Percentiles rank a stretch among this genome's conserved stretches.
Conservation (phyloP, 2,113 vertebrate species). For the Cavia porcellus region DNA sequence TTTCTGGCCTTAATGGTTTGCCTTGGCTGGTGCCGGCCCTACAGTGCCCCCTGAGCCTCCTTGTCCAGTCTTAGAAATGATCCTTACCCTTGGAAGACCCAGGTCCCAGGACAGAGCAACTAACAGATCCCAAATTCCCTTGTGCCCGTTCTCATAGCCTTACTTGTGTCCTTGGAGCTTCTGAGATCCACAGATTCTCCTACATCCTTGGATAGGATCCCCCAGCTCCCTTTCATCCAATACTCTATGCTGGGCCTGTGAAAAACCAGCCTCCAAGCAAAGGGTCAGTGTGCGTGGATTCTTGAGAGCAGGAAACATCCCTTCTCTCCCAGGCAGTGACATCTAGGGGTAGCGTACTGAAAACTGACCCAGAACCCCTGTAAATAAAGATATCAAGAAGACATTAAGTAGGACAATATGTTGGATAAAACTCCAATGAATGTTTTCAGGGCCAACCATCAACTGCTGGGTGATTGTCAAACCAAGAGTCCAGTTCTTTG, state of each 20-base stretch:
- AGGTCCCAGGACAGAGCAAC: not conserved
- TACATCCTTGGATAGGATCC: not conserved
- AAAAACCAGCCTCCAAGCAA: not conserved
- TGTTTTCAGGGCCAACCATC: no score
- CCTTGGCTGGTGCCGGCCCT: not conserved
- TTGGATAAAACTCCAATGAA: not conserved
- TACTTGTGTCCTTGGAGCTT: not conserved
- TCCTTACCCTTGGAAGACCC: not conserved
- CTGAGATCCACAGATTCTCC: not conserved
- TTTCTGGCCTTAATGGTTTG: slow-evolving; percentile 9
- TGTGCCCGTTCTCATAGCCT: not conserved
- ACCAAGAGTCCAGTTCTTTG: not conserved
- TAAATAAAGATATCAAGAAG: not conserved
- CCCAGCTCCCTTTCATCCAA: not conserved
- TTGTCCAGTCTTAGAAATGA: not conserved
- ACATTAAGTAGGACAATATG: not conserved
- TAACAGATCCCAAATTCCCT: not conserved
- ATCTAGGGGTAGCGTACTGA: not conserved
- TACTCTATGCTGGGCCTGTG: not conserved
- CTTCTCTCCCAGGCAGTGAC: not conserved
- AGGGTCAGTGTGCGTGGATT: not conserved
- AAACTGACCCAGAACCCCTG: not conserved
- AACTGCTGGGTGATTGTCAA: not conserved
- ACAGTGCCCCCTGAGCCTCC: not conserved
- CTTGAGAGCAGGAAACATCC: not conserved